Percentiles rank a stretch among this genome's conserved stretches.
phyloP scores from a whole-genome alignment of 1,140 invertebrate genomes.

The Aporrectodea caliginosa region DNA sequence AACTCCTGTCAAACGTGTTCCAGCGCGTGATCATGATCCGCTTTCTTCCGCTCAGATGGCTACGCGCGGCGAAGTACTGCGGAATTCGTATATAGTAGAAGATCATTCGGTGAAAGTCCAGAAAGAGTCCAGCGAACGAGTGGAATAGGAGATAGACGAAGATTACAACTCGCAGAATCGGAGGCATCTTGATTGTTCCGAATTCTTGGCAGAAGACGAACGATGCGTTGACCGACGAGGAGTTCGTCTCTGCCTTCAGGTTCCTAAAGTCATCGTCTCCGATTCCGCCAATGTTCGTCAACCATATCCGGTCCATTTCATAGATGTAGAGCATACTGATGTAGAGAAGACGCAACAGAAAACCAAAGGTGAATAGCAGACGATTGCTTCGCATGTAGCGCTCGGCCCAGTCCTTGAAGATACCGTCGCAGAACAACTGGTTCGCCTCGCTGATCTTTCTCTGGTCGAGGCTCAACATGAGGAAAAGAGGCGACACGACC shows the following conservation, averaged over 20 bases:
- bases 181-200: background rate
- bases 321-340: background rate
- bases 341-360: background rate
- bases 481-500: background rate
- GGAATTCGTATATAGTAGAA: background rate
- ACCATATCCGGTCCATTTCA: background rate
- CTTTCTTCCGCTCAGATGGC: background rate
- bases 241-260: background rate
- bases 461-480: background rate
- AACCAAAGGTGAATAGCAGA: background rate
- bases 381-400: background rate
- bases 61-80: background rate
- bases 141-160: background rate
- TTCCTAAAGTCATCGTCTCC: background rate
- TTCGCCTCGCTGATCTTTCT: background rate
- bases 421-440: background rate
- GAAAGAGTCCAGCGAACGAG: background rate
- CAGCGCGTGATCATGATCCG: background rate
- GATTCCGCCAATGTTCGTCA: background rate
- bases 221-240: background rate
- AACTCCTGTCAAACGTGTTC: background rate
- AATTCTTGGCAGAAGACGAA: background rate
- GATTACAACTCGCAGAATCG: background rate
- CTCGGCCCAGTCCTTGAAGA: background rate
- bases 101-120: background rate